Evolutionary conservation across 2,113 vertebrate genomes (phyloP), one percentile per base, ranked within the genome.

Genomic region (Callaeas wilsoni): DNA sequence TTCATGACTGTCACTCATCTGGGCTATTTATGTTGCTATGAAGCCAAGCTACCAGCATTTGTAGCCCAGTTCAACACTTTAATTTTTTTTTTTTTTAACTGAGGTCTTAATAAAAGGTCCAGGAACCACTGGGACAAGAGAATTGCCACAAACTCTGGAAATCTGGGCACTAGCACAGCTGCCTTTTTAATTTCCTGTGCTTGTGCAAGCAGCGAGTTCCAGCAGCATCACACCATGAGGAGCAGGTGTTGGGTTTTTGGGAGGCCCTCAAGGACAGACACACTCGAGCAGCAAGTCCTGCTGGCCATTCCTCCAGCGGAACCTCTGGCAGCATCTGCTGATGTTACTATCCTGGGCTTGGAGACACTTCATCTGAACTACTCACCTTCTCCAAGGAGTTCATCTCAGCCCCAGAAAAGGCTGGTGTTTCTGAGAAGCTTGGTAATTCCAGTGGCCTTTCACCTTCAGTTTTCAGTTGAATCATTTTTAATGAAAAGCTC

Each of bases 91-190:
- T 42, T 41, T 32, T 32, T 68, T 16, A 78, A 63, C 49, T 79
- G 37, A 89, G 18, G 90, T 95, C 88, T 96, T 96, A 92, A 92
- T 76, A 79, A 75, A 86, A 89, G 49, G 53, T 68, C 68, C 52
- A n/a, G 73, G 73, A 89, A 60, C 64, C 27, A 59, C 35, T n/a
- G 55, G 42, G 33, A 14, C 39, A 53, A 89, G 75, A 42, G 80
- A 70, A 33, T 46, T 77, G 14, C 35, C 33, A 22, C 22, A 30
- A 88, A 13, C 29, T 69, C 47, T 93, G 70, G n/a, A 71, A 87
- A 76, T 32, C 26, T 32, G 44, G 29, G 41, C 50, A 33, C 20
- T 46, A 64, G 37, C 9, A 74, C 23, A 87, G 25, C 32, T 57
- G 44, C 46, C 41, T 83, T 74, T 44, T 33, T 44, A 37, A 30